Base-by-base conservation (phyloP, 2,797 vertebrate genomes). In the Gymnopithys bicolor region DNA sequence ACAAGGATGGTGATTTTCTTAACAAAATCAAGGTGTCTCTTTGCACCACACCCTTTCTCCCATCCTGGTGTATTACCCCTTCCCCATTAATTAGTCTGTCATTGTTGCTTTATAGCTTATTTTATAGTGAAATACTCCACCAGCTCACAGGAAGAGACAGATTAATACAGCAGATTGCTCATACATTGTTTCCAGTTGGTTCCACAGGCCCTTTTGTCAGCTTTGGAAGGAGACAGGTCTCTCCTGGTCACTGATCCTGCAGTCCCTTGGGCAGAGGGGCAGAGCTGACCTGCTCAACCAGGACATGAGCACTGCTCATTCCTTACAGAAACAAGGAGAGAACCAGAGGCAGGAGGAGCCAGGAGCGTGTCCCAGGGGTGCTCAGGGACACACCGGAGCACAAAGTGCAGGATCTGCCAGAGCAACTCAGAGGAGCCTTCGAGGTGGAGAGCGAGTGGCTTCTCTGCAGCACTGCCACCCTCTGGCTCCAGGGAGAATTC, bases 401-500 rank as follows among this genome's bases (percentile, higher is more conserved):
- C 24, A 6, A 27, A 19, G 41, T 14, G 64, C 33, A 0, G 17
- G 55, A 51, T 39, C 33, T 25, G n/a, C 68, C 37, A 13, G 46
- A 45, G 67, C 15, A 59, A 12, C 58, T 45, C 78, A 5, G 70
- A 10, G 59, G 33, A 84, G n/a, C 55, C 37, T 23, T 37, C 1
- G 11, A 56, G 55, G 66, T 2, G 49, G 33, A 24, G 37, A 60
- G 37, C 23, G 2, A 60, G 37, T 19, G 2, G 93, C 41, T 22
- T 80, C 74, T 78, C 84, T 32, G 84, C 94, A 91, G 64, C 85
- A 93, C 80, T 68, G 89, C 93, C 95, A 95, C 92, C 97, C 80
- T 89, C 64, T 2, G 95, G 85, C 63, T 13, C 19, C 5, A 10
- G 9, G 32, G 49, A 12, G 62, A n/a, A 85, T 5, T 22, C 19